phyloP scores from a whole-genome alignment of 2,797 vertebrate species.

The Prionace glauca region DNA sequence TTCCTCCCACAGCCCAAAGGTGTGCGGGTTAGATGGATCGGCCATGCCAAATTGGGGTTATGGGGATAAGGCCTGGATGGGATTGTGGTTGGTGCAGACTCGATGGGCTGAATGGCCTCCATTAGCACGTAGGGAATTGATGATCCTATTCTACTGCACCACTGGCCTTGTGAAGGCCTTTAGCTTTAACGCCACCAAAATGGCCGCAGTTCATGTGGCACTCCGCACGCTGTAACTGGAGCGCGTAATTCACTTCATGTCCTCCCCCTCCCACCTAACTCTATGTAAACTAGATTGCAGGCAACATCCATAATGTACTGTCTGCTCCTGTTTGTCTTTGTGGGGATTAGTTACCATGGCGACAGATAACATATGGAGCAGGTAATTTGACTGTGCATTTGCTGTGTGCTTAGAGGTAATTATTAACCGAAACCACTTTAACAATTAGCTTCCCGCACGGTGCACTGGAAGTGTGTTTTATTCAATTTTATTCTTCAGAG shows the following conservation, averaged over 20 bases:
- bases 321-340: slow-evolving; percentile 53
- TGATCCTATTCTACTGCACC: neutral
- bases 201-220: neutral
- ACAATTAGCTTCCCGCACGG: slow-evolving; percentile 3
- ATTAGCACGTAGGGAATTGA: no score
- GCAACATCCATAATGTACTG: neutral
- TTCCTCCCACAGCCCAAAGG: no score
- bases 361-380: slow-evolving; percentile 46
- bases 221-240: neutral
- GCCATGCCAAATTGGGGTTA: no score
- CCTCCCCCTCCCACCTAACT: neutral
- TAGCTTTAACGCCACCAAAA: neutral
- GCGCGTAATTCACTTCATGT: neutral
- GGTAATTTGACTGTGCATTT: slow-evolving; percentile 35
- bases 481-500: slow-evolving; percentile 12
- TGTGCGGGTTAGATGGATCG: no score
- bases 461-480: neutral
- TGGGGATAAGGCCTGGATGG: no score
- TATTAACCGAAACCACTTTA: slow-evolving; percentile 36
- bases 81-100: no score
- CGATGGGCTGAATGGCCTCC: no score
- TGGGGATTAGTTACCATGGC: slow-evolving; percentile 67
- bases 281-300: neutral
- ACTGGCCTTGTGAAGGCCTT: neutral
- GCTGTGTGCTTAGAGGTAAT: neutral